phyloP scores from a whole-genome alignment of 2,888 invertebrate genomes.

The Drosophila acutilabella region DNA sequence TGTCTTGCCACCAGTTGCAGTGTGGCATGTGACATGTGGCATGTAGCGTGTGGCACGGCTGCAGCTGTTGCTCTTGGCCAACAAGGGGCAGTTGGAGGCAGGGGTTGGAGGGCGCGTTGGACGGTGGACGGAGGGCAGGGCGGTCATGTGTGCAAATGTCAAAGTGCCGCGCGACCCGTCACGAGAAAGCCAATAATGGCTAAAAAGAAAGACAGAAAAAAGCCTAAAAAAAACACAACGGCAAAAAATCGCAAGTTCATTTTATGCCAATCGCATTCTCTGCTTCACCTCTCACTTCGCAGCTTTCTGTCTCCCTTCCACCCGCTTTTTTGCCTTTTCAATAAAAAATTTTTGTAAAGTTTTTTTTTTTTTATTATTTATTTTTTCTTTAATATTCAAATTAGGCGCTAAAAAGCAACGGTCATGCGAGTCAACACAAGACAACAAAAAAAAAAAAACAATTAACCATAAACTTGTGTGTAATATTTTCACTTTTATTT shows the following conservation, averaged over 20 bases:
- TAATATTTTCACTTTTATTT: constrained; percentile 63
- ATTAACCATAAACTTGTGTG: constrained; percentile 26
- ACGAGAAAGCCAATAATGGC: constrained; percentile 48
- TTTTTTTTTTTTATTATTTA: constrained; percentile 16
- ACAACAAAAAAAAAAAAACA: constrained; percentile 32
- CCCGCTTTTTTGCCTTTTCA: constrained; percentile 12
- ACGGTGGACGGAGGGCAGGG: constrained; percentile 1
- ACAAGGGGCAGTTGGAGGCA: no score
- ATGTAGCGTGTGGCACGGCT: not conserved
- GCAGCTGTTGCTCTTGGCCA: constrained; percentile 10
- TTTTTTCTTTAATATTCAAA: constrained; percentile 57
- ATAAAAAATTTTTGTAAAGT: constrained; percentile 22
- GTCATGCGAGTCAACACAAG: constrained; percentile 23
- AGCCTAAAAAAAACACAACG: constrained; percentile 19
- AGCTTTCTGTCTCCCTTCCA: not conserved
- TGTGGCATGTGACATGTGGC: not conserved
- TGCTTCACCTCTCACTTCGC: not conserved
- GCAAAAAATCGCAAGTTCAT: constrained; percentile 61
- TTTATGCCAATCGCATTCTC: constrained; percentile 50
- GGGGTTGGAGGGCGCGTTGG: not conserved
- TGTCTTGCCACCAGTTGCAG: not conserved
- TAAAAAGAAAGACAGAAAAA: not conserved
- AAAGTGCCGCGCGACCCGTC: constrained; percentile 53
- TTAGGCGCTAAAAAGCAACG: constrained; percentile 40
- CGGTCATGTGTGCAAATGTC: constrained; percentile 67